A percentile compares a stretch with the other conserved stretches of the same genome.
phyloP scores from a whole-genome alignment of 2,113 vertebrate genomes.

The Pelvicachromis taeniatus region DNA sequence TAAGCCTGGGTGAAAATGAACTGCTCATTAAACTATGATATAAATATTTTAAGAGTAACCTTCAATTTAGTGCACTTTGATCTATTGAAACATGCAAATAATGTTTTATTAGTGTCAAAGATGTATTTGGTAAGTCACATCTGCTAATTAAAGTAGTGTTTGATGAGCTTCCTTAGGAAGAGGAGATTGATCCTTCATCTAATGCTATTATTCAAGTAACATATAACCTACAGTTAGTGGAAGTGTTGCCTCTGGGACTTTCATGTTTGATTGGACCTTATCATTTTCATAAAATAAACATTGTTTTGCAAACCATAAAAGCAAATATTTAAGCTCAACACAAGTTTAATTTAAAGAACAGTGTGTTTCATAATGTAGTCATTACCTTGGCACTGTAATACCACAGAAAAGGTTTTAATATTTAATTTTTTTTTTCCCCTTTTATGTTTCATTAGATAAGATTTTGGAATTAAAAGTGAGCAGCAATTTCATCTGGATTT shows the following conservation, averaged over 20 bases:
- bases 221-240: not conserved
- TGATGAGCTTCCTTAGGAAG: constrained; percentile 24
- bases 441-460: constrained; percentile 61
- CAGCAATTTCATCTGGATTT: constrained; percentile 71
- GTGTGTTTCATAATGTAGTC: not conserved
- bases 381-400: constrained; percentile 10
- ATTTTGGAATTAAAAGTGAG: constrained; percentile 67
- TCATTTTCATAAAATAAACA: not conserved
- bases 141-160: constrained; percentile 35
- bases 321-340: not conserved
- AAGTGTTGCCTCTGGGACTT: not conserved
- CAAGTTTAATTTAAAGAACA: not conserved
- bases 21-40: constrained; percentile 5
- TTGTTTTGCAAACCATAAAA: not conserved
- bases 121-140: constrained; percentile 27
- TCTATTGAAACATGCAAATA: constrained; percentile 22
- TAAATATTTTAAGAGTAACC: not conserved
- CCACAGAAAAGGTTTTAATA: constrained; percentile 11
- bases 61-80: not conserved
- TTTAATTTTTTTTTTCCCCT: constrained; percentile 7
- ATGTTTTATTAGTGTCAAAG: constrained; percentile 25
- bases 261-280: not conserved
- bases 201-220: constrained; percentile 2
- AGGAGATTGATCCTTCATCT: constrained; percentile 20
- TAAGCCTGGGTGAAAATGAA: not conserved